Evolutionary conservation across 2,113 vertebrate genomes (phyloP).

Genomic region (Mellivora capensis): DNA sequence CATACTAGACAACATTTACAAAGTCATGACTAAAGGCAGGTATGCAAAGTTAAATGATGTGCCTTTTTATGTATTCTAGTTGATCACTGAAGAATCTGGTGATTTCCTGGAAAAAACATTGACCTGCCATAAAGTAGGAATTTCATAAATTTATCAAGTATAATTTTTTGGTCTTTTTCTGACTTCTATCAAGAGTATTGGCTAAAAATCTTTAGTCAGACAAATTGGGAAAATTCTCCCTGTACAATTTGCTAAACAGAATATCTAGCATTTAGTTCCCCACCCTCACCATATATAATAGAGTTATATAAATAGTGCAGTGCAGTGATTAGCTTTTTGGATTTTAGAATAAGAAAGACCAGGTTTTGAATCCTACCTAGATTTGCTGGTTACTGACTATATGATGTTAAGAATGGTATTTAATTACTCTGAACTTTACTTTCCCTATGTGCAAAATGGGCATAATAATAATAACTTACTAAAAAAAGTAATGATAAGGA

Average conservation of each 20-base stretch:
- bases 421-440: not conserved
- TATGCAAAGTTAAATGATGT: not conserved
- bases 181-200: not conserved
- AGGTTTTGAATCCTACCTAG: not conserved
- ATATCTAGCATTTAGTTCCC: not conserved
- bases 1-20: not conserved
- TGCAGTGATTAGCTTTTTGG: slow-evolving; percentile 3
- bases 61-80: not conserved
- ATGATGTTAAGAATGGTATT: not conserved
- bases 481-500: not conserved
- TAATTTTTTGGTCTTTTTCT: not conserved
- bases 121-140: not conserved
- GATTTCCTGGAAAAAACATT: not conserved
- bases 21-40: not conserved
- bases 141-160: not conserved
- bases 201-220: not conserved
- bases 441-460: slow-evolving; percentile 2
- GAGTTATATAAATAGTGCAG: not conserved
- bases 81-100: not conserved
- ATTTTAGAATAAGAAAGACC: not conserved
- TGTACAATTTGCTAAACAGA: not conserved
- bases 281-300: not conserved
- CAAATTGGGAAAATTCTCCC: not conserved
- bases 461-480: not conserved
- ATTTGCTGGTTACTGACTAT: not conserved